phyloP scores from a whole-genome alignment of 2,797 vertebrate genomes.

The Gallinago solitaria region DNA sequence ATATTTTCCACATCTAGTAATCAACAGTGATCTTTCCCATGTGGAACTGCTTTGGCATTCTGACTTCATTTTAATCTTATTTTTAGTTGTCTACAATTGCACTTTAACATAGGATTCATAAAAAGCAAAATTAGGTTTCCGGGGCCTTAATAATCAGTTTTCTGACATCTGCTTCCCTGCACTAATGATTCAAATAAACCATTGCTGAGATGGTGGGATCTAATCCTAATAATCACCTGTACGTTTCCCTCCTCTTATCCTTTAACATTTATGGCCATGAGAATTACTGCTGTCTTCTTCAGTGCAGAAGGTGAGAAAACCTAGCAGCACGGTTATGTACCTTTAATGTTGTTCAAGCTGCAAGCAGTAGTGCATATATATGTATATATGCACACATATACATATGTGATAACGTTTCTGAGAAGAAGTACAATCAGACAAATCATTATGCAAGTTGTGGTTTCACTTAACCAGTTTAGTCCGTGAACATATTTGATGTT shows the following conservation, averaged over 20 bases:
- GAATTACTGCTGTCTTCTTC: conserved; percentile 50
- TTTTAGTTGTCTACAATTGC: conserved; percentile 38
- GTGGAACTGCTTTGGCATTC: conserved; percentile 49
- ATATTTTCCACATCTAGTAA: conserved; percentile 25
- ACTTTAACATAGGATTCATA: conserved; percentile 50
- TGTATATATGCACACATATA: background rate
- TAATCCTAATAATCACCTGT: conserved; percentile 57
- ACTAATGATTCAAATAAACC: conserved; percentile 66
- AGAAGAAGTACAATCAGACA: conserved; percentile 60
- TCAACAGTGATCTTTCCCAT: conserved; percentile 10
- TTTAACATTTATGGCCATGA: background rate
- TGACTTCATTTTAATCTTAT: conserved; percentile 3
- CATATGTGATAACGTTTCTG: conserved; percentile 24
- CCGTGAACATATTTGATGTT: conserved; percentile 22
- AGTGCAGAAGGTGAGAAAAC: background rate
- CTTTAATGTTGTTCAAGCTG: background rate
- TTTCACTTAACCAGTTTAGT: conserved; percentile 70
- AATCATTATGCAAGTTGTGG: conserved; percentile 39
- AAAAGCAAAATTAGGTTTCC: conserved; percentile 64
- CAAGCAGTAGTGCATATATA: background rate
- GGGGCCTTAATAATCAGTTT: conserved; percentile 35
- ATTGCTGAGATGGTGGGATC: conserved; percentile 69
- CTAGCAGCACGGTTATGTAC: background rate
- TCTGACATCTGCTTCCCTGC: conserved; percentile 58
- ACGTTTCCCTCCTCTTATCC: background rate